Conservation (phyloP, 2,888 invertebrate species). For the Parnassius apollo region DNA sequence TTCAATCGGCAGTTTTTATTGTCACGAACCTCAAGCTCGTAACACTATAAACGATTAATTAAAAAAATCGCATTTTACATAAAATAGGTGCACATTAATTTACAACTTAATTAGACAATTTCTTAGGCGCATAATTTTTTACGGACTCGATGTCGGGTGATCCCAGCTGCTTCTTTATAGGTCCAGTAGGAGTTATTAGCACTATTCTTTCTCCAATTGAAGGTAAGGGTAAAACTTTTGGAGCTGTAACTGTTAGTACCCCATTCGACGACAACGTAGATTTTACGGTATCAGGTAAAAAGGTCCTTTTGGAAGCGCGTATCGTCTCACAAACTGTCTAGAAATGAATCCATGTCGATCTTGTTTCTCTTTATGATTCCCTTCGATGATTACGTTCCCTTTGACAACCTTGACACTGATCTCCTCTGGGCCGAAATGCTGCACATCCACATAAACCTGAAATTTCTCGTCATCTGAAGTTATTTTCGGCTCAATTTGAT, state of each 20-base stretch:
- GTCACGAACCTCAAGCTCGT: too few species aligned
- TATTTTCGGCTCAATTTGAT: constrained; percentile 68
- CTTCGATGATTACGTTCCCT: constrained; percentile 85
- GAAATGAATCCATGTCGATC: constrained; percentile 88
- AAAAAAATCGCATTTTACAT: constrained; percentile 1
- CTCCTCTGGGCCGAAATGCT: constrained; percentile 89
- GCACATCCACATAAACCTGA: constrained; percentile 87
- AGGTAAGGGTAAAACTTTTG: constrained; percentile 67
- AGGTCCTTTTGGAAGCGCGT: constrained; percentile 86
- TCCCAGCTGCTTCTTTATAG: constrained; percentile 61
- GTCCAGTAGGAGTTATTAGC: constrained; percentile 83
- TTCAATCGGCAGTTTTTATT: too few species aligned
- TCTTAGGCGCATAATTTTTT: constrained; percentile 20
- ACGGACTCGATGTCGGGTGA: constrained; percentile 30
- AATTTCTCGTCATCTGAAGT: constrained; percentile 79
- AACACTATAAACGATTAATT: constrained; percentile 23
- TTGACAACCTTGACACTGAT: constrained; percentile 87
- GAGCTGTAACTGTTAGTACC: constrained; percentile 87
- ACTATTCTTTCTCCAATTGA: constrained; percentile 78
- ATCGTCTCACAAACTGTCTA: constrained; percentile 87
- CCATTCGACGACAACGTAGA: constrained; percentile 90
- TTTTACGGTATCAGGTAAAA: constrained; percentile 85
- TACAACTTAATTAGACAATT: constrained; percentile 26
- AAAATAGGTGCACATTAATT: not conserved
- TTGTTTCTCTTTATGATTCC: constrained; percentile 88